These are phyloP conservation scores for Pemphigus obesinymphae DNA, from an alignment of 1,140 invertebrate species.

Conservation along the genomic window DNA sequence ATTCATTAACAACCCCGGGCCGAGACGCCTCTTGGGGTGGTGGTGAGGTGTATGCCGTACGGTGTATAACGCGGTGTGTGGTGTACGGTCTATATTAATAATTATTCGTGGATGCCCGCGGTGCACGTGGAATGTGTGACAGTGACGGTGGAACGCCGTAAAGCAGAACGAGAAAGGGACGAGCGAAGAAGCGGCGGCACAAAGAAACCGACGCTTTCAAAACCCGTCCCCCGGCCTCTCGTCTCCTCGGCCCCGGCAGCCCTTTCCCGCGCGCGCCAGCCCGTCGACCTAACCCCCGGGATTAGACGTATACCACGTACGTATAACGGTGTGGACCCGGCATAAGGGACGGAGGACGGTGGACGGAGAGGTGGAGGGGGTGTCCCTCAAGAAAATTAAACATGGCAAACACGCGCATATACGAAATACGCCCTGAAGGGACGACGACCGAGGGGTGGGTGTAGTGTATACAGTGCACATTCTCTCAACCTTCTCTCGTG, in stretches of 20 bases:
- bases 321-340: neutral
- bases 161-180: slow-evolving; percentile 22
- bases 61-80: neutral
- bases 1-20: slow-evolving; percentile 25
- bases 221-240: neutral
- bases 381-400: slow-evolving; percentile 41
- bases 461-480: neutral
- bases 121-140: slow-evolving; percentile 16
- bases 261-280: neutral
- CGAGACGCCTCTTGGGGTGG: slow-evolving; percentile 1
- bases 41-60: too few species aligned
- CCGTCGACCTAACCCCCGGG: neutral
- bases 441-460: neutral
- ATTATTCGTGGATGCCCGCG: neutral
- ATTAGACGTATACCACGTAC: slow-evolving; percentile 13
- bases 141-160: neutral
- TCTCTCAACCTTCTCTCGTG: slow-evolving; percentile 12
- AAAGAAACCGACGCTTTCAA: slow-evolving; percentile 28
- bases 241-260: neutral
- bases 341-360: neutral
- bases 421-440: slow-evolving; percentile 30
- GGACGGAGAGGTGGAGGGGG: neutral
- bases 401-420: slow-evolving; percentile 31
- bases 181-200: slow-evolving; percentile 26
- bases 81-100: slow-evolving; percentile 6